Evolutionary conservation across 2,888 invertebrate species (phyloP), one percentile per base, ranked within the genome.

Genomic region (Leptothorax acervorum): DNA sequence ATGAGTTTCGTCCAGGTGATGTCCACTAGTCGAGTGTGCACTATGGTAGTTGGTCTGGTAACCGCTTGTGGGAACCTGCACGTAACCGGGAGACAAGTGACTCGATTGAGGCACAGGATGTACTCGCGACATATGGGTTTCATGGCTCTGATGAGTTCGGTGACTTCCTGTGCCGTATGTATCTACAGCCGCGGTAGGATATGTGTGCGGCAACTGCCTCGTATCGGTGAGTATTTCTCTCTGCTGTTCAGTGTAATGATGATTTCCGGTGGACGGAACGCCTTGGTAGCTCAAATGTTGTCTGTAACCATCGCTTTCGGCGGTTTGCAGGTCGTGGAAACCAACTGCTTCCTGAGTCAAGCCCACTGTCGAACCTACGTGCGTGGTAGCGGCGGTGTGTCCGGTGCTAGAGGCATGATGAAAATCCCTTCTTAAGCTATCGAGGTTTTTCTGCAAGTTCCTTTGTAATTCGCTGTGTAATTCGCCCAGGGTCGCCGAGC

Each of bases 401-500:
- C 53, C 66, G 9, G 31, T 65, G 48, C 62, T 78, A 28, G 89
- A 81, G 11, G 70, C 11, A 0, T 86, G 86, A 51, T 71, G 82
- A 1, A 85, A 65, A 48, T 83, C 78, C 45, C 28, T 71, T 35
- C 74, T 83, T 4, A 86, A 28, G 11, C 53, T 66, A 0, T 85
- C 48, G 15, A 85, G 71, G 57, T 90, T 71, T 55, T 53, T 60
- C 2, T 87, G 85, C 2, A 89, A 12, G 8, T 79, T 79, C 0
- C 85, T 84, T 3, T 87, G 85, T 39, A 90, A 31, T 45, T 86
- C 60, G 9, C 12, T 70, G 0, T 87, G 84, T 42, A 90, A 5
- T 18, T 87, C 68, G 1, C 62, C 55, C 0, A 84, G 2, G 18
- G 57, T 74, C 28, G 11, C 28, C 28, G 51, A 81, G 23, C 35